A percentile compares a stretch with the other conserved stretches of the same genome.
Conservation (phyloP, 2,888 invertebrate species). For the Mactromeris polynyma region DNA sequence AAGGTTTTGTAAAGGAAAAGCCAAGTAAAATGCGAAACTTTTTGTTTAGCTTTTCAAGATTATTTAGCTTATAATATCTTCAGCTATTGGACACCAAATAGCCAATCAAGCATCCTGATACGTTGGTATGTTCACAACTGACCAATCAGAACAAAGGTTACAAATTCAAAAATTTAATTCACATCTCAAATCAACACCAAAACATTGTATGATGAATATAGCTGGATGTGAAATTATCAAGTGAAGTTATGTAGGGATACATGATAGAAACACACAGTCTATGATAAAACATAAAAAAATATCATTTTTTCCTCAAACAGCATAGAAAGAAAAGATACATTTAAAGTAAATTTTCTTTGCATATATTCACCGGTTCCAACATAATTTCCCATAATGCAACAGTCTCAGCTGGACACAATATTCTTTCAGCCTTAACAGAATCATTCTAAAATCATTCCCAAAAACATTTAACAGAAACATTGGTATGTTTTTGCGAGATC, state of each 20-base stretch:
- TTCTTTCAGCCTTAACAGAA: background rate
- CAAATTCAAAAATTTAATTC: conserved; percentile 1
- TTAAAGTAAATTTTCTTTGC: conserved; percentile 15
- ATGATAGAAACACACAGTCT: background rate
- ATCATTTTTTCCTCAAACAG: background rate
- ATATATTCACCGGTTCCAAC: conserved; percentile 3
- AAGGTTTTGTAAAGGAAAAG: background rate
- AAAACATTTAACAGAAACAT: background rate
- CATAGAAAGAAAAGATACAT: conserved; percentile 15
- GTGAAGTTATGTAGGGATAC: conserved; percentile 1
- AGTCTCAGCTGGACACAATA: background rate
- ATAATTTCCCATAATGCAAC: background rate
- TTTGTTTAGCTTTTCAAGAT: background rate
- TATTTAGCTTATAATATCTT: background rate
- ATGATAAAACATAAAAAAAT: conserved; percentile 8
- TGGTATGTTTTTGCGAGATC: conserved; percentile 4
- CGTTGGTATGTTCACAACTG: background rate
- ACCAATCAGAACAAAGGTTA: conserved; percentile 15
- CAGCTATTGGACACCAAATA: background rate
- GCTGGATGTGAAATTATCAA: background rate
- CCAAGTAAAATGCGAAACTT: too few species aligned
- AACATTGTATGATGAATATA: background rate
- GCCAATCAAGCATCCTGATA: background rate
- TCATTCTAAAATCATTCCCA: background rate
- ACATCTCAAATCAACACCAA: background rate